phyloP scores from a whole-genome alignment of 2,888 invertebrate genomes.

The Agrotis clavis region DNA sequence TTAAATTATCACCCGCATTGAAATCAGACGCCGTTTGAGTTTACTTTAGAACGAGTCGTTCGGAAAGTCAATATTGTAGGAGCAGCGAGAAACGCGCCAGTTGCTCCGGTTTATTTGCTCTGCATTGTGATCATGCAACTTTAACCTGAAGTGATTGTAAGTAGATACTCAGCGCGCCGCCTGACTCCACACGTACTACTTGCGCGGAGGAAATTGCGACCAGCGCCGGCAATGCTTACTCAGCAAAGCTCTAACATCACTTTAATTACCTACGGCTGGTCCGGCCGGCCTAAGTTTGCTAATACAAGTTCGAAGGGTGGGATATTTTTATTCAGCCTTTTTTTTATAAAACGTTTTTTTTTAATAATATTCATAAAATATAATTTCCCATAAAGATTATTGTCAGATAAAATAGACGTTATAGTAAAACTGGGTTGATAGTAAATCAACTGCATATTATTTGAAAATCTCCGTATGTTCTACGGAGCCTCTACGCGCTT shows the following conservation, averaged over 20 bases:
- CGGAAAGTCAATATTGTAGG: constrained; percentile 79
- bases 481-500: constrained; percentile 31
- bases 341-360: not conserved
- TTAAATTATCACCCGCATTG: constrained; percentile 64
- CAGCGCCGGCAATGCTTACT: constrained; percentile 80
- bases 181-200: constrained; percentile 67
- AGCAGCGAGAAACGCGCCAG: constrained; percentile 76
- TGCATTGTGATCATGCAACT: constrained; percentile 87
- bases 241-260: constrained; percentile 74
- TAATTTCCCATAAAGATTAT: not conserved
- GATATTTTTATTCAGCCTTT: constrained; percentile 4
- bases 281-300: not conserved
- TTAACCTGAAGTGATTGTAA: constrained; percentile 84
- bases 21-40: constrained; percentile 60
- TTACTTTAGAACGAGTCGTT: constrained; percentile 71
- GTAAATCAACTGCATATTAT: constrained; percentile 4
- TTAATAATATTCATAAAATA: constrained; percentile 5
- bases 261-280: constrained; percentile 48
- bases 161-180: constrained; percentile 81
- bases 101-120: constrained; percentile 81
- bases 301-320: constrained; percentile 10
- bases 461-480: not conserved
- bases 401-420: not conserved
- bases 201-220: constrained; percentile 85
- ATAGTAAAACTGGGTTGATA: not conserved